phyloP scores from a whole-genome alignment of 2,113 vertebrate genomes.

The Silurus meridionalis region DNA sequence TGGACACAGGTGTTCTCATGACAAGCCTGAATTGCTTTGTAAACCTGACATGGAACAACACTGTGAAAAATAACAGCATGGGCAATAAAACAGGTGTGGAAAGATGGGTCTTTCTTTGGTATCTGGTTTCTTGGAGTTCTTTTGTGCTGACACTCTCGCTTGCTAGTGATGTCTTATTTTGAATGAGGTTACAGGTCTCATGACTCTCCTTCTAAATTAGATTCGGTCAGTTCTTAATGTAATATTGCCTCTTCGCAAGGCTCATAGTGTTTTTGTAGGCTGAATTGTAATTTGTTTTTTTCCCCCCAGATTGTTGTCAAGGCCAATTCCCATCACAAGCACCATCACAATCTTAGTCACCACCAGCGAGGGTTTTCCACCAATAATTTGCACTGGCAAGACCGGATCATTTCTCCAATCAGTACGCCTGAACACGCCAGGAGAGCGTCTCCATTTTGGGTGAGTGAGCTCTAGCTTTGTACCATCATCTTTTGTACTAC shows the following conservation, averaged over 20 bases:
- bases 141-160: not conserved
- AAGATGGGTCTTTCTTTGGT: not conserved
- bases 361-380: conserved; percentile 69
- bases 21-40: conserved; percentile 1
- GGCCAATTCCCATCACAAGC: conserved; percentile 69
- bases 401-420: conserved; percentile 97
- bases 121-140: not conserved
- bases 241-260: not conserved
- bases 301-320: conserved; percentile 65
- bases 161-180: not conserved
- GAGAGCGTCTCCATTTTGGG: conserved; percentile 90
- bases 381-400: conserved; percentile 83
- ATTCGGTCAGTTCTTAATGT: not conserved
- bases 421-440: conserved; percentile 93
- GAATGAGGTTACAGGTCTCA: not conserved
- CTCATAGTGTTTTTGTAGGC: not conserved
- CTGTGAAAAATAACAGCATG: conserved; percentile 5
- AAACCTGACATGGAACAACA: not conserved
- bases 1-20: conserved; percentile 32
- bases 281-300: not conserved
- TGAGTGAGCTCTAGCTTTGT: conserved; percentile 70
- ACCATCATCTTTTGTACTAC: not conserved
- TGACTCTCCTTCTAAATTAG: not conserved
- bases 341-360: conserved; percentile 69
- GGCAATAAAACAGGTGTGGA: not conserved